A percentile compares a stretch with the other conserved stretches of the same genome.
These are phyloP conservation scores for Anoplopoma fimbria DNA, from an alignment of 2,113 vertebrate genomes.

Conservation along the genomic window DNA sequence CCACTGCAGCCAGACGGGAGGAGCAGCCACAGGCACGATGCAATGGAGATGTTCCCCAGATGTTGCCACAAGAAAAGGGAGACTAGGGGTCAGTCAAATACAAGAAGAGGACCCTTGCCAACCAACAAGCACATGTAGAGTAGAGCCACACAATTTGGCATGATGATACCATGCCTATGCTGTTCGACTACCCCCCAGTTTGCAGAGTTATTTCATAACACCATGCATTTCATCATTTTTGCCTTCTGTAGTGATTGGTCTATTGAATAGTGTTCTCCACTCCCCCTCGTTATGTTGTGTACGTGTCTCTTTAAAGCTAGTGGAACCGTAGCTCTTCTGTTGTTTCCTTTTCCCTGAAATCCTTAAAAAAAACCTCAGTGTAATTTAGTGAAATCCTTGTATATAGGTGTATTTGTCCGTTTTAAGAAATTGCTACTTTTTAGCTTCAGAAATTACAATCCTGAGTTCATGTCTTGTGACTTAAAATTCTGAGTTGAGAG, in stretches of 20 bases:
- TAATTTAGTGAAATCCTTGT: constrained; percentile 65
- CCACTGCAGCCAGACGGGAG: constrained; percentile 72
- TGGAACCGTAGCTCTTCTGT: constrained; percentile 66
- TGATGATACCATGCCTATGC: constrained; percentile 72
- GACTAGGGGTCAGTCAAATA: constrained; percentile 74
- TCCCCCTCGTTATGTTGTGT: constrained; percentile 67
- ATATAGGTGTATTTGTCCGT: constrained; percentile 63
- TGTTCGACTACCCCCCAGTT: constrained; percentile 52
- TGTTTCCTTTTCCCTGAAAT: constrained; percentile 52
- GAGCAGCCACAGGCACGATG: constrained; percentile 79
- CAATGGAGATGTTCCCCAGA: constrained; percentile 84
- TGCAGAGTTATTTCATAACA: constrained; percentile 60
- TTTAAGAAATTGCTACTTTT: constrained; percentile 66
- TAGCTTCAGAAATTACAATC: constrained; percentile 57
- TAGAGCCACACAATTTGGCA: constrained; percentile 72
- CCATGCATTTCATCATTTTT: constrained; percentile 60
- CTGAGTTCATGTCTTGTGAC: constrained; percentile 62
- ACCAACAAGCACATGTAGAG: constrained; percentile 63
- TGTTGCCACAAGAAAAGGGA: constrained; percentile 77
- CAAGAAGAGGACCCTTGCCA: constrained; percentile 42
- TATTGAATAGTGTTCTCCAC: constrained; percentile 61
- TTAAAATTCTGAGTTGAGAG: constrained; percentile 69
- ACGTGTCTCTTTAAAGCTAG: constrained; percentile 69
- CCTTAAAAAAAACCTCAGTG: constrained; percentile 62
- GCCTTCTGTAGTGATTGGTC: constrained; percentile 65